A percentile compares a stretch with the other conserved stretches of the same genome.
Conservation (phyloP, 2,888 invertebrate species). For the Tribolium freemani region DNA sequence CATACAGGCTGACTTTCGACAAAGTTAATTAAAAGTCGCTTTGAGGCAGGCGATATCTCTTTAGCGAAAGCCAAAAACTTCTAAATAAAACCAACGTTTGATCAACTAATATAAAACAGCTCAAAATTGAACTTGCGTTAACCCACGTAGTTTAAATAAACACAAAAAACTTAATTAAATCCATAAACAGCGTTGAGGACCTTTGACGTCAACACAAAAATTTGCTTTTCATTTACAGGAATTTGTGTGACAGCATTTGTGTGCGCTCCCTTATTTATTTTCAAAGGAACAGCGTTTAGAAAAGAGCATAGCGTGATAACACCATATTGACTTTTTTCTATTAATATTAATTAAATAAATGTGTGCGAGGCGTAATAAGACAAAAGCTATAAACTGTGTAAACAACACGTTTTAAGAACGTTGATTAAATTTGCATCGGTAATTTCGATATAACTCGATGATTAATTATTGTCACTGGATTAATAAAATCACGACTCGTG, state of each 20-base stretch:
- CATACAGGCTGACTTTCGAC: neutral
- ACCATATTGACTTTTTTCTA: neutral
- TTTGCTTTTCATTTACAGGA: neutral
- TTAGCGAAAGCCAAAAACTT: neutral
- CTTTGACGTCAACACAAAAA: neutral
- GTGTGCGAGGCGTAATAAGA: neutral
- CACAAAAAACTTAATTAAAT: neutral
- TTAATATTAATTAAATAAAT: neutral
- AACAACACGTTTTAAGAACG: neutral
- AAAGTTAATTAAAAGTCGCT: neutral
- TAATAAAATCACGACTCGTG: neutral
- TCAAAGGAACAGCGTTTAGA: neutral
- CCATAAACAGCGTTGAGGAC: neutral
- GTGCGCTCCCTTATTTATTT: neutral
- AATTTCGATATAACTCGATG: neutral
- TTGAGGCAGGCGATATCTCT: neutral
- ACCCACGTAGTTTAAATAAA: no score
- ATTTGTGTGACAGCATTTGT: neutral
- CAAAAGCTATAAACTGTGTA: neutral
- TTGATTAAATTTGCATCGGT: neutral
- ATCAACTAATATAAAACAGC: neutral
- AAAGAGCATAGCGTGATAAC: neutral
- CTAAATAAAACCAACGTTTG: neutral
- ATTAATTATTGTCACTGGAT: neutral
- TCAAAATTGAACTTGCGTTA: neutral